Evolutionary conservation across 2,113 vertebrate genomes (phyloP).

Genomic region (Carlito syrichta): DNA sequence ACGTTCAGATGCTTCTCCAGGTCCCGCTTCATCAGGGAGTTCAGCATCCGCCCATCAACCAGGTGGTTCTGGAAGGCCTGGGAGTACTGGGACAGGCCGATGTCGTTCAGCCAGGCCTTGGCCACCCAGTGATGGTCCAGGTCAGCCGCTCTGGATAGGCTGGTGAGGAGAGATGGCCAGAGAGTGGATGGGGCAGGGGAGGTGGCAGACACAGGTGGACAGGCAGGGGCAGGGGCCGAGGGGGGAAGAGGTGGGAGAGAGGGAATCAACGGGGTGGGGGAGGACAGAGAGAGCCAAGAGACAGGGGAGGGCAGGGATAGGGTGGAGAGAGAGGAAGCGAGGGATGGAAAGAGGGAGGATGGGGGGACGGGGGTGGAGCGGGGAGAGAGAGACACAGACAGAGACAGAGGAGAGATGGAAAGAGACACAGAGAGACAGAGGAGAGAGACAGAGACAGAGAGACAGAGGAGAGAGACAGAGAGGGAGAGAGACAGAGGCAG

Average conservation of each 20-base stretch:
- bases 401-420: background rate
- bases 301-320: background rate
- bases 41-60: constrained; percentile 88
- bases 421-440: background rate
- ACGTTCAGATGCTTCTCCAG: constrained; percentile 88
- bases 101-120: constrained; percentile 90
- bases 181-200: background rate
- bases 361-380: background rate
- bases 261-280: background rate
- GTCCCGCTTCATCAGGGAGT: constrained; percentile 87
- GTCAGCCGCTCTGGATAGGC: constrained; percentile 89
- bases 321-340: accelerated
- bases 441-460: background rate
- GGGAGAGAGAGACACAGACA: background rate
- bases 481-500: background rate
- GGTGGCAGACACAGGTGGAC: background rate
- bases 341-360: background rate
- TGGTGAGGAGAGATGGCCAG: constrained; percentile 52
- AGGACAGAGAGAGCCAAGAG: background rate
- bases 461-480: background rate
- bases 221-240: background rate
- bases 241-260: background rate
- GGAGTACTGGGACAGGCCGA: constrained; percentile 90
- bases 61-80: constrained; percentile 91
- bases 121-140: constrained; percentile 95